These are phyloP conservation scores for Troides oblongomaculatus DNA, from an alignment of 2,888 invertebrate species.

Conservation along the genomic window DNA sequence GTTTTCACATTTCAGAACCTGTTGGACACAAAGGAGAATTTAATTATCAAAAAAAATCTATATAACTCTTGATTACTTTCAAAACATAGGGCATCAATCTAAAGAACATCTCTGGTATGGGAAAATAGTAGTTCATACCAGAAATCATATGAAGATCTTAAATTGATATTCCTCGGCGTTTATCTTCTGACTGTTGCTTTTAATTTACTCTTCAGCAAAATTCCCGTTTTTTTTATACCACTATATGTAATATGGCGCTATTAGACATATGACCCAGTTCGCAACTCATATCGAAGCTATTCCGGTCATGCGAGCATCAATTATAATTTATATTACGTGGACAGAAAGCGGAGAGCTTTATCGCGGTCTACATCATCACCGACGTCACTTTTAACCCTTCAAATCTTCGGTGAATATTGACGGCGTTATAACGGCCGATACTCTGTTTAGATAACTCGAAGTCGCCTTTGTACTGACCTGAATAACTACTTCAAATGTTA, in stretches of 20 bases:
- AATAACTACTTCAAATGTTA: not conserved
- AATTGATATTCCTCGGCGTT: not conserved
- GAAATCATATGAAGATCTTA: no score
- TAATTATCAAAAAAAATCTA: no score
- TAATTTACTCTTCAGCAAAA: not conserved
- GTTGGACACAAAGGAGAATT: no score
- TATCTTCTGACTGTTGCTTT: not conserved
- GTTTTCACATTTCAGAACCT: no score
- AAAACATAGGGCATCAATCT: no score
- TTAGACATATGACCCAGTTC: not conserved
- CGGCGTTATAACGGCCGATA: not conserved
- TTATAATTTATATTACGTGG: not conserved
- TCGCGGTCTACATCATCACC: not conserved
- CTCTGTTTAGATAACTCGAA: not conserved
- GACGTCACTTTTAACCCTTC: constrained; percentile 1
- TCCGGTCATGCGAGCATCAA: not conserved
- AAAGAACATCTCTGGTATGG: no score
- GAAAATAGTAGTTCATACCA: no score
- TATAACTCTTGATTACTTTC: no score
- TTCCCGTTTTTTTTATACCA: not conserved
- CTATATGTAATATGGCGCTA: not conserved
- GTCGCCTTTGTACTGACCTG: not conserved
- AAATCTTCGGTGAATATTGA: not conserved
- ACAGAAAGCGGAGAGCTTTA: not conserved
- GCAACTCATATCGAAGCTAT: not conserved